Evolutionary conservation across 2,113 vertebrate species (phyloP), one percentile per base, ranked within the genome.

Genomic region (Pleuronectes platessa): DNA sequence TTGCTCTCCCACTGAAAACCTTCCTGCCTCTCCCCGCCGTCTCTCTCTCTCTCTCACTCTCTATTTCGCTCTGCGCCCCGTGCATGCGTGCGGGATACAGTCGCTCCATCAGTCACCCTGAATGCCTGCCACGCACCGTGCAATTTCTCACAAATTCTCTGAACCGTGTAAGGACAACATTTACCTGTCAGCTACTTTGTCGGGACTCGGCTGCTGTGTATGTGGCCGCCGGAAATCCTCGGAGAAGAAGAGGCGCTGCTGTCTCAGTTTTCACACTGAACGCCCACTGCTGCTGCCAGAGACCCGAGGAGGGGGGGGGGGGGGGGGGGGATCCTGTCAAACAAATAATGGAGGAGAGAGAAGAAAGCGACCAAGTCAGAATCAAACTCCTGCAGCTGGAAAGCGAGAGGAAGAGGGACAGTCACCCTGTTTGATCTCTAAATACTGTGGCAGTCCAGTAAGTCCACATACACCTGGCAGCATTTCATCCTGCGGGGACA

Each of bases 101-200:
- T 78, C 85, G 85, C 85, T 71, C 81, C 78, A 74, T 84, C 88
- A 82, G 64, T 87, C 88, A 90, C 81, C 78, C 75, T 42, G 84
- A 86, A 87, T 81, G 83, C 76, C 63, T 53, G 78, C 73, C 18
- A 66, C 45, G 55, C 82, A 68, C 68, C 21, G 51, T 61, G 27
- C 78, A 70, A 82, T 86, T 79, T 78, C 80, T 88, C 84, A 80
- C 76, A 71, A 37, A 87, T 72, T 83, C 82, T 55, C 76, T 82
- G 70, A 86, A 84, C 85, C 88, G 26, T 80, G 87, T 86, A 83
- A 90, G 81, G 84, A 82, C 84, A 78, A 65, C 86, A 82, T 88
- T 89, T 81, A 88, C 83, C 80, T 89, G 89, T 86, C 87, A 89
- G 84, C 75, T 68, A 85, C 80, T 87, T 83, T 80, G 81, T 81